Evolutionary conservation across 2,113 vertebrate species (phyloP), one percentile per base, ranked within the genome.

Genomic region (Solenodon paradoxus): DNA sequence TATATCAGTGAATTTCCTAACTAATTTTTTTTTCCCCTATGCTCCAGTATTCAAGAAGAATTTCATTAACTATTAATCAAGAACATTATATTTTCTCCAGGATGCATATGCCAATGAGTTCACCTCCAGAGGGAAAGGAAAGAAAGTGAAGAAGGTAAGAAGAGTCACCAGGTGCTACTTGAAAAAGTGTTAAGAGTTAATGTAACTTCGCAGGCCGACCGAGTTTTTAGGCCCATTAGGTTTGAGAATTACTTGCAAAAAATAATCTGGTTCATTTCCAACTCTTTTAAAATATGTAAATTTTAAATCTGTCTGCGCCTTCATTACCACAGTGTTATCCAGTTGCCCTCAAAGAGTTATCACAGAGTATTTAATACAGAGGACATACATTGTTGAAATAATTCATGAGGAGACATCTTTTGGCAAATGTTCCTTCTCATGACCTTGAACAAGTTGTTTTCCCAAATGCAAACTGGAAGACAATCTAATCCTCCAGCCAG

Each of bases 261-360:
- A 93, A 74, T 85, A 72, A 89, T 88, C 74, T 96, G 42, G 22
- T 57, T 88, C 32, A 38, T 72, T 95, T 93, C 42, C 49, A 95
- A 35, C 16, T 80, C 59, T 87, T 93, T 4, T 55, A 38, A 90
- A 71, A 55, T 77, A 87, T 71, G 51, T 79, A 88, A 91, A 95
- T 89, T 55, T 11, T 75, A 92, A 79, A 35, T 66, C 22, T 2
- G 12, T 86, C 59, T 87, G 4, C 63, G 11, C 17, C 20, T 95
- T 92, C 30, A 90, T 75, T 63, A 92, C 79, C 59, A 49, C 45
- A 81, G 4, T 74, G 32, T 69, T 75, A 71, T 92, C 35, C 51
- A 63, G n/a, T 49, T 87, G 57, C 17, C 53, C 72, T 94, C 64
- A 92, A 57, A 85, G 28, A 88, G 32, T 86, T 35, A 80, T 32